These are phyloP conservation scores for Calycopis cecrops DNA, from an alignment of 1,140 invertebrate species.

Conservation along the genomic window DNA sequence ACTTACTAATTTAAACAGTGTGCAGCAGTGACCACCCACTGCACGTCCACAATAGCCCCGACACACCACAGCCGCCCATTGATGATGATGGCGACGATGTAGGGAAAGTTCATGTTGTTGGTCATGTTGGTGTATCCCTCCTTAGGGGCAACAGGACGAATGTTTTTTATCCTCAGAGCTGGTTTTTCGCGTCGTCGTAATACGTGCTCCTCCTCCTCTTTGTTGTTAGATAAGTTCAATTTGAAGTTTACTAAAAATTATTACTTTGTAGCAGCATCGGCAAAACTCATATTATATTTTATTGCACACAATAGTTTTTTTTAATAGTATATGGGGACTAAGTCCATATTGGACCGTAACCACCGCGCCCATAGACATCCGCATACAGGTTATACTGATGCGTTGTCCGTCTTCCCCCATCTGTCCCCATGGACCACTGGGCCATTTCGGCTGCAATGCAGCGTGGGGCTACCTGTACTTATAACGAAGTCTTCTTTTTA, in stretches of 20 bases:
- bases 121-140: conserved; percentile 35
- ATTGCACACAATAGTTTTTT: no score
- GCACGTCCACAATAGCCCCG: conserved; percentile 75
- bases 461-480: no score
- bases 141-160: no score
- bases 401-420: no score
- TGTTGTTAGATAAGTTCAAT: conserved; percentile 23
- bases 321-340: no score
- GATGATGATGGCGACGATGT: conserved; percentile 61
- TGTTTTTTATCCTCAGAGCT: conserved; percentile 32
- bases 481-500: no score
- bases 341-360: no score
- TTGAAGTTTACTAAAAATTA: conserved; percentile 30
- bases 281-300: no score
- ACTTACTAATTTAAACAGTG: conserved; percentile 76
- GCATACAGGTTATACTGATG: no score
- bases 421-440: no score
- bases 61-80: conserved; percentile 73
- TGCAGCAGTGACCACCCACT: conserved; percentile 78
- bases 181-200: conserved; percentile 37
- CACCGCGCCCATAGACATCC: no score
- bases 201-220: conserved; percentile 22
- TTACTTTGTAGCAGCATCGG: neutral
- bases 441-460: no score
- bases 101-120: conserved; percentile 53